phyloP scores from a whole-genome alignment of 2,888 invertebrate species.

The Zaprionus obscuricornis region DNA sequence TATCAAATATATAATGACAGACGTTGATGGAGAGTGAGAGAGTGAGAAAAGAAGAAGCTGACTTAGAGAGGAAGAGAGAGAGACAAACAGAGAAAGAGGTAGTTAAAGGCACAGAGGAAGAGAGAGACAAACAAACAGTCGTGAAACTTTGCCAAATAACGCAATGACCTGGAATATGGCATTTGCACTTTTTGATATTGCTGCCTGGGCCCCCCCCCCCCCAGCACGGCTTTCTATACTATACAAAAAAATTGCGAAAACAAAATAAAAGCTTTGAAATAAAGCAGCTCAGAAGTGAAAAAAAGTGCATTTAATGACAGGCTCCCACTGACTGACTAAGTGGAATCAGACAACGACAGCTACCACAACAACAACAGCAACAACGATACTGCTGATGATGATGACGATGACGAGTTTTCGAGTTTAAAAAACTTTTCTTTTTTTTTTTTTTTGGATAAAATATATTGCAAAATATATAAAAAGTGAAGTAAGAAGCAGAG shows the following conservation, averaged over 20 bases:
- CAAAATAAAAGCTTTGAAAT: conserved; percentile 23
- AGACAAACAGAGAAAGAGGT: conserved; percentile 19
- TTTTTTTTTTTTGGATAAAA: too few species aligned
- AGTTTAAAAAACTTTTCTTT: conserved; percentile 10
- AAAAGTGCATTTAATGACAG: conserved; percentile 69
- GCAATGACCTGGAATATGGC: conserved; percentile 39
- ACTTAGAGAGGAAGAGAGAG: too few species aligned
- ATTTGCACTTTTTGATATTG: conserved; percentile 41
- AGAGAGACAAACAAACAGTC: conserved; percentile 30
- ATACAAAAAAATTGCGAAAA: conserved; percentile 54
- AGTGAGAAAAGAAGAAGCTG: conserved; percentile 1
- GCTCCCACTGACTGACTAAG: conserved; percentile 29
- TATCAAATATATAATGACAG: conserved; percentile 70
- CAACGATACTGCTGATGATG: too few species aligned
- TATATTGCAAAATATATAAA: conserved; percentile 22
- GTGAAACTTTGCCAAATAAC: conserved; percentile 39
- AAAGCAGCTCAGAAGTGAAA: conserved; percentile 43
- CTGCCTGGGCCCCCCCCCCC: not conserved
- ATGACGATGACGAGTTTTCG: conserved; percentile 16
- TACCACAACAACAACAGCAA: too few species aligned
- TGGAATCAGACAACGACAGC: conserved; percentile 9
- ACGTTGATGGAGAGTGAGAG: too few species aligned
- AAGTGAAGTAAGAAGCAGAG: conserved; percentile 16
- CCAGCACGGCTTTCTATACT: conserved; percentile 57
- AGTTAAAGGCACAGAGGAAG: too few species aligned